Base-by-base conservation (phyloP, 2,797 vertebrate species). In the Acipenser transmontanus region DNA sequence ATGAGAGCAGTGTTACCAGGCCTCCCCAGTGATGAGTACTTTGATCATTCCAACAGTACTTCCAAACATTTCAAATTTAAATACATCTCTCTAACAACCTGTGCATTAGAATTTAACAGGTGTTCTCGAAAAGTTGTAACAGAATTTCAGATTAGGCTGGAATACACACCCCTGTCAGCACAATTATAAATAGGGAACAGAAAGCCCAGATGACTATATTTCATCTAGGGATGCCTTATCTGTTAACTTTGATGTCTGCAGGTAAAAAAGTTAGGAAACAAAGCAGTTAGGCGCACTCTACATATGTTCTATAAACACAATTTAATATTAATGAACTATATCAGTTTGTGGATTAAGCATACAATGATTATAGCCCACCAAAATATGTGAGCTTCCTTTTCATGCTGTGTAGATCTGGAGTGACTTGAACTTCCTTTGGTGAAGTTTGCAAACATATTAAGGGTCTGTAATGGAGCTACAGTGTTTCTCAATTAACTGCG, bases 61-160 rank as follows among this genome's bases (percentile, higher is more conserved):
- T 85, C 78, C 81, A 82, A 87, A 88, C 74, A 87, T 88, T 82
- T 78, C 79, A 85, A 89, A 86, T 88, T 87, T 82, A 89, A 91
- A 91, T 81, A 76, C 80, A 87, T 82, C 74, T 74, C 75, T 81
- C 78, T 79, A 79, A 81, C 85, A 91, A 85, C 79, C 82, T 71
- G 66, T 71, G 78, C 77, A 86, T 83, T 83, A 87, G 82, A 89
- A 88, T 88, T 84, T 81, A 90, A 87, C 81, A 88, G 81, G 84
- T 85, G 78, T 81, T 89, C 77, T 71, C 74, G 69, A 84, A 73
- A 88, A 87, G 82, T 88, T 82, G 73, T 80, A 87, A 89, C 67
- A 82, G 84, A 92, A 91, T 86, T 85, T 76, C 76, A 62, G 74
- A 86, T 88, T 82, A 88, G 68, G 70, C 79, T 79, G 69, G 71